Base-by-base conservation (phyloP, 2,113 vertebrate genomes). In the Dipodomys merriami region DNA sequence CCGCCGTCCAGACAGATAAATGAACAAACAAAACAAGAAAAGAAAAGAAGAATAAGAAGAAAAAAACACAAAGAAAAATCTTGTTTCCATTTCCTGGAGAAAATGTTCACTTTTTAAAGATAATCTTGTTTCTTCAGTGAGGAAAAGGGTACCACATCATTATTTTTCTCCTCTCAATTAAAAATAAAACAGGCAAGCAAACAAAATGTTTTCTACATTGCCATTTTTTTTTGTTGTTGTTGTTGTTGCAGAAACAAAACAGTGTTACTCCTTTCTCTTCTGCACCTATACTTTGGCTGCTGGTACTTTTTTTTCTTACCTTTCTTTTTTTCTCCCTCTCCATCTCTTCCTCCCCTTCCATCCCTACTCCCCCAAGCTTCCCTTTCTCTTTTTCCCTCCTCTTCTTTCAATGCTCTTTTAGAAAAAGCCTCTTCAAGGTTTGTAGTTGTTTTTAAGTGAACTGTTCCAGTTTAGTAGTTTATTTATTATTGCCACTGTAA, bases 381-480 rank as follows among this genome's bases (percentile, higher is more conserved):
- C 53, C 30, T 2, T 3, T 74, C n/a, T 30, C 39, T 39, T 39
- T 39, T 39, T 39, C 39, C 39, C 57, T 53, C 7, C 62, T n/a
- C 5, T 67, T 9, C 46, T 7, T 71, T 19, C 7, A 4, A 29
- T 62, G 19, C 20, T 72, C 19, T 74, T 30, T 80, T 83, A 72
- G 8, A 74, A 39, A 91, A 64, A 68, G 13, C 46, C 30, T 79
- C 7, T 20, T 68, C 13, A 64, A 35, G 8, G 12, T n/a, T 82
- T 67, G 15, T 69, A 79, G 2, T 88, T 81, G 67, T 68, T 71
- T 83, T 81, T 64, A 84, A 81, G 33, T 95, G 64, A 73, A 86
- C 69, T 78, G 16, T 39, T 90, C 19, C 29, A 87, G 2, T 33
- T n/a, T 85, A 94, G 30, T 68, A 76, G 4, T 20, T 19, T 11